Evolutionary conservation across 1,140 invertebrate genomes (phyloP).

Genomic region (Periplaneta americana): DNA sequence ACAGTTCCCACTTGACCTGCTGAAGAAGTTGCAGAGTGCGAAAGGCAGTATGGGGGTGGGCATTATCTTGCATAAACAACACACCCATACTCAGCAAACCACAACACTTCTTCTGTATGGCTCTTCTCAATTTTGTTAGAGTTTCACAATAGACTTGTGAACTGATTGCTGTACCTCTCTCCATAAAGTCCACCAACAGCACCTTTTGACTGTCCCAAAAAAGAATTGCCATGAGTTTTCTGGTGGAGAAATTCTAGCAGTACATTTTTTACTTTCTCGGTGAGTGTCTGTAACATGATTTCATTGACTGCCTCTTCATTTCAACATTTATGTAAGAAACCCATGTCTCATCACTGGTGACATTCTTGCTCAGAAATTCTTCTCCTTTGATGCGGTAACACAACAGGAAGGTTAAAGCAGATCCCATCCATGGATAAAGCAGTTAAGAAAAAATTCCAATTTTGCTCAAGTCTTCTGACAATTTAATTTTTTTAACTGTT

Average conservation of each 20-base stretch:
- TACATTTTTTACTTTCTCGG: not conserved
- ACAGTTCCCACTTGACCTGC: not conserved
- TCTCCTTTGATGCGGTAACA: too few relatives aligned
- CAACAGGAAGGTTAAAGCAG: too few relatives aligned
- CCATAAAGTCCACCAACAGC: not conserved
- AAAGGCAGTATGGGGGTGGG: constrained; percentile 1
- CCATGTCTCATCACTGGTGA: not conserved
- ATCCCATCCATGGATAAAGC: too few relatives aligned
- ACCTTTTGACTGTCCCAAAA: too few relatives aligned
- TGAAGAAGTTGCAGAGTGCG: not conserved
- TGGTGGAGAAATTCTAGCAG: not conserved
- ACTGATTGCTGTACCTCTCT: not conserved
- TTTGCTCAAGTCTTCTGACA: too few relatives aligned
- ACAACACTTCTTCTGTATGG: not conserved
- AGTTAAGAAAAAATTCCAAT: too few relatives aligned
- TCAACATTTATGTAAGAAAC: constrained; percentile 1
- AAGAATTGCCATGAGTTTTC: too few relatives aligned
- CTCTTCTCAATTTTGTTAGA: not conserved
- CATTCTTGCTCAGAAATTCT: not conserved
- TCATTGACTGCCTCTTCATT: not conserved
- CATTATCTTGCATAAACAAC: constrained; percentile 10
- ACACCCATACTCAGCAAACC: not conserved
- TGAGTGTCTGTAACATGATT: not conserved
- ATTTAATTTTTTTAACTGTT: too few relatives aligned
- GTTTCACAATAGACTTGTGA: too few relatives aligned